Evolutionary conservation across 2,797 vertebrate species (phyloP), one percentile per base, ranked within the genome.

Genomic region (Choloepus didactylus): DNA sequence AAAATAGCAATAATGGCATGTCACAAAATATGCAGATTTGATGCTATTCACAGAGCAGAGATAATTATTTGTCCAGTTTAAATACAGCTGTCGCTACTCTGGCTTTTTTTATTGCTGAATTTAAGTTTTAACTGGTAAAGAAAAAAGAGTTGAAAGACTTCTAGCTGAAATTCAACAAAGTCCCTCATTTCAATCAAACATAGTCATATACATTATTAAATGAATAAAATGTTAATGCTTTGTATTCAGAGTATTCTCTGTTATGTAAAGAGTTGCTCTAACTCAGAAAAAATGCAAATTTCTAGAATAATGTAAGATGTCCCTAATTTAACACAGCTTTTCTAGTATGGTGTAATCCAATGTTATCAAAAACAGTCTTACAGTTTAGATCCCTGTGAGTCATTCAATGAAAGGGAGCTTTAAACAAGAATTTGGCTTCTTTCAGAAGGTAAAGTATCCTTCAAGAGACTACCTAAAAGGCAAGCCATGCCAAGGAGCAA

Each of bases 61-160:
- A 91, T 66, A 96, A 90, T 95, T 89, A 93, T 95, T 94, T 87
- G 84, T 83, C 73, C n/a, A 67, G 2, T 76, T 92, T 90, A 86
- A 96, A 79, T 90, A 27, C 29, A 80, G 6, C 35, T 83, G 27
- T 76, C 54, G 8, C 46, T 95, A 92, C 35, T 72, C 18, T 85
- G 11, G 19, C 3, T 54, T 44, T 87, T 90, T 91, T 95, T 70
- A 85, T 69, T 91, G 59, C 49, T 94, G 62, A 87, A 46, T 66
- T 96, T 91, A 94, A 89, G 51, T 85, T 94, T 95, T 96, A 95
- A 84, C 46, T 77, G 77, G 23, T n/a, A 89, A 35, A 89, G 35
- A 38, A 76, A 86, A 83, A 51, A 66, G 38, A 86, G 27, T 29
- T 46, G 77, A 56, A 89, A 80, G 9, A 59, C 3, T 73, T 66